These are phyloP conservation scores for Chelon labrosus DNA, from an alignment of 2,797 vertebrate genomes.

Conservation along the genomic window DNA sequence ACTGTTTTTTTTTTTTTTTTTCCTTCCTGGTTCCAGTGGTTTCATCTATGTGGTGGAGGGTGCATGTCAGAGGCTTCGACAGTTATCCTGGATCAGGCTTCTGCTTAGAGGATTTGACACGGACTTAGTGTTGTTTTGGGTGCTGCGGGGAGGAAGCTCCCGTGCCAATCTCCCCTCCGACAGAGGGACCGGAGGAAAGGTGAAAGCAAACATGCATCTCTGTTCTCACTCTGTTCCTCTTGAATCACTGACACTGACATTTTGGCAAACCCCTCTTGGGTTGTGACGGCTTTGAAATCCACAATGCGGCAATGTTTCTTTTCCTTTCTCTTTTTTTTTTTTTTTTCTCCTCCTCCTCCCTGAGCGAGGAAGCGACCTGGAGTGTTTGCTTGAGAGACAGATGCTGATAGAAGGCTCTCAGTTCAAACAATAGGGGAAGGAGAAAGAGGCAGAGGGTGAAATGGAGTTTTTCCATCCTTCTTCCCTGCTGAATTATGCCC, in stretches of 20 bases:
- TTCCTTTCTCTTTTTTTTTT: conserved; percentile 12
- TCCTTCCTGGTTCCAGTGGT: too few species aligned
- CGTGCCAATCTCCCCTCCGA: conserved; percentile 35
- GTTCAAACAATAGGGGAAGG: conserved; percentile 63
- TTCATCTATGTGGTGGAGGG: neutral
- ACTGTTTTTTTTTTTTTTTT: neutral
- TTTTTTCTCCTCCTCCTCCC: conserved; percentile 13
- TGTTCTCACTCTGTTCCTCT: conserved; percentile 44
- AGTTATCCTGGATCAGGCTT: conserved; percentile 50
- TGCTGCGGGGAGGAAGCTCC: conserved; percentile 34
- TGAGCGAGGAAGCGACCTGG: conserved; percentile 55
- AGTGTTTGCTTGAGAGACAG: conserved; percentile 68
- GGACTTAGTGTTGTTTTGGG: conserved; percentile 58
- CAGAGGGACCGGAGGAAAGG: conserved; percentile 40
- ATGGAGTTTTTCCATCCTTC: conserved; percentile 46
- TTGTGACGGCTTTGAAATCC: conserved; percentile 66
- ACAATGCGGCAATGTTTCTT: conserved; percentile 26
- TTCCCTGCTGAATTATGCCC: conserved; percentile 61
- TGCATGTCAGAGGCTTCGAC: conserved; percentile 28
- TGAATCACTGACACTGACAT: conserved; percentile 68
- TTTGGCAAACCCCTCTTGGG: conserved; percentile 49
- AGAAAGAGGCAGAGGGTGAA: conserved; percentile 50
- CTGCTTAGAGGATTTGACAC: conserved; percentile 47
- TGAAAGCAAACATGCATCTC: conserved; percentile 53
- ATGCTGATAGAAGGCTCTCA: conserved; percentile 63